Percentiles rank a stretch among this genome's conserved stretches.
Evolutionary conservation across 2,797 vertebrate genomes (phyloP).

Genomic region (Chelonia mydas): DNA sequence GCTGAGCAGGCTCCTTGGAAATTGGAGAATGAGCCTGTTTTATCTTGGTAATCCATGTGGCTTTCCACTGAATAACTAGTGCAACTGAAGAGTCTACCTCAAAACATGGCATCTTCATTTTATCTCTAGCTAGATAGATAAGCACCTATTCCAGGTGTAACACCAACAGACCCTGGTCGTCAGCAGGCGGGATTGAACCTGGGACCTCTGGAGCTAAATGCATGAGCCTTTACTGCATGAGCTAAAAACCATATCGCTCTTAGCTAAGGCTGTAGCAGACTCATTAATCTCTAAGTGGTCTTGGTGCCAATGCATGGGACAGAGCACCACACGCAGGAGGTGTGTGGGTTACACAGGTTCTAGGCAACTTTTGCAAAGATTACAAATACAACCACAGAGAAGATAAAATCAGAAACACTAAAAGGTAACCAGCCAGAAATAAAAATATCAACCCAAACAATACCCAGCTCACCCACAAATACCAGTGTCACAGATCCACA

Average conservation of each 20-base stretch:
- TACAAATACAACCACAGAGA: background rate
- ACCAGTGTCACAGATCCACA: background rate
- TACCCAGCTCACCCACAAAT: background rate
- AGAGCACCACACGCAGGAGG: too few relatives aligned
- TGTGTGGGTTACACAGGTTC: background rate
- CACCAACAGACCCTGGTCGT: too few relatives aligned
- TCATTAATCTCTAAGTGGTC: too few relatives aligned
- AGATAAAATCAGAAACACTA: background rate
- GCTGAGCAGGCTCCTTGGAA: background rate
- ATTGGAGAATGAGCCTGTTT: background rate
- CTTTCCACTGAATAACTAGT: background rate
- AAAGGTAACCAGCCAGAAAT: background rate
- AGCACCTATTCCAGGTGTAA: background rate
- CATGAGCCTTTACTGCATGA: too few relatives aligned
- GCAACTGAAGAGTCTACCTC: background rate
- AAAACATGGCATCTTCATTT: background rate
- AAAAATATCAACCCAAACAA: background rate
- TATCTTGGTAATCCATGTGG: background rate
- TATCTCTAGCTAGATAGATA: background rate
- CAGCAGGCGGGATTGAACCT: too few relatives aligned
- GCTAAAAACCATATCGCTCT: too few relatives aligned
- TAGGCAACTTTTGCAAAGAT: background rate
- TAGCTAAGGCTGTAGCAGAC: too few relatives aligned
- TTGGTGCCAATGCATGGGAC: too few relatives aligned
- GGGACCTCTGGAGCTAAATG: too few relatives aligned